These are phyloP conservation scores for Nibea albiflora DNA, from an alignment of 2,113 vertebrate species.

Conservation along the genomic window DNA sequence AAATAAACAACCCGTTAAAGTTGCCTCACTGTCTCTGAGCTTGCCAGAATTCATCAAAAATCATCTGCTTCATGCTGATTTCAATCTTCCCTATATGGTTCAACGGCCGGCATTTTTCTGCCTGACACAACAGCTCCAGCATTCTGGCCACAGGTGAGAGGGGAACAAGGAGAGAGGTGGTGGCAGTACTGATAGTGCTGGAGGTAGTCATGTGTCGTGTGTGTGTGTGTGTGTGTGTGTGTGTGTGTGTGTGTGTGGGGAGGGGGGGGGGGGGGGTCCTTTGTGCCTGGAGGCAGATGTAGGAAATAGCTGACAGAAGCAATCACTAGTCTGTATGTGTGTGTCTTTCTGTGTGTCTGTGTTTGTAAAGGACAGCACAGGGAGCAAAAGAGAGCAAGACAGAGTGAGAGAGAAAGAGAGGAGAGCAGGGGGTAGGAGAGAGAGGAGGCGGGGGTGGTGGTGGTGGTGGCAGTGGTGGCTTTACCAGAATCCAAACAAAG, in stretches of 20 bases:
- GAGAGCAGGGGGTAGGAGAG: constrained; percentile 8
- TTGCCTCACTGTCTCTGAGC: constrained; percentile 28
- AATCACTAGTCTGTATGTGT: constrained; percentile 64
- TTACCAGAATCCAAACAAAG: constrained; percentile 77
- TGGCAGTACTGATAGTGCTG: neutral
- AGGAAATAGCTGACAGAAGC: constrained; percentile 78
- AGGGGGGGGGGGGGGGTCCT: constrained; percentile 5
- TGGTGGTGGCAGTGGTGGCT: neutral
- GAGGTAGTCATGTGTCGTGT: neutral
- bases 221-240: neutral
- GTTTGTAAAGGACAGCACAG: constrained; percentile 70
- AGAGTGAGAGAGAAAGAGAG: constrained; percentile 45
- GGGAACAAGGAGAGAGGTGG: constrained; percentile 25
- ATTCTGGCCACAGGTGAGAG: constrained; percentile 63
- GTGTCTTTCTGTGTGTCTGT: constrained; percentile 68
- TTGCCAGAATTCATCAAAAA: constrained; percentile 36
- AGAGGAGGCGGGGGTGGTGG: no score
- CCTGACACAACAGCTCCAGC: constrained; percentile 7
- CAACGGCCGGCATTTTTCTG: constrained; percentile 22
- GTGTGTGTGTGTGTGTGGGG: no score
- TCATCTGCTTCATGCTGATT: constrained; percentile 55
- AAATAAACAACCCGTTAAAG: constrained; percentile 48
- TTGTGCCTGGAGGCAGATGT: constrained; percentile 75
- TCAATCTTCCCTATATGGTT: constrained; percentile 48
- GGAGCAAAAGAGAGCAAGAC: constrained; percentile 52